Conservation (phyloP, 2,113 vertebrate genomes). For the Toxotes chatareus region DNA sequence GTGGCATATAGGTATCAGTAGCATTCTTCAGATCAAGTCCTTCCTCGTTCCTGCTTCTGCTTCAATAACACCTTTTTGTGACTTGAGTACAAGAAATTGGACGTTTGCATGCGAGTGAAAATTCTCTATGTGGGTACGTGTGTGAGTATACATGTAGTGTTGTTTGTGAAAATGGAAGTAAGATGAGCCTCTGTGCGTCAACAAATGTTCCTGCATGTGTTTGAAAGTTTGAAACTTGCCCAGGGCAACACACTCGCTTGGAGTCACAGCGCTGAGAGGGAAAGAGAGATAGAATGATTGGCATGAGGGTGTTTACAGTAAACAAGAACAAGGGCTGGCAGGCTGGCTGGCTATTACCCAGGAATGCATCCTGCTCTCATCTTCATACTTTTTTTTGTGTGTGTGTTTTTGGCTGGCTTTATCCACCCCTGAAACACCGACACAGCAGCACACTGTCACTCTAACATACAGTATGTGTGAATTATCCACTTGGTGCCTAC, state of each 20-base stretch:
- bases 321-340: conserved; percentile 71
- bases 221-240: conserved; percentile 54
- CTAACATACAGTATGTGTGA: conserved; percentile 22
- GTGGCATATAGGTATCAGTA: conserved; percentile 1
- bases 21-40: conserved; percentile 19
- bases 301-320: conserved; percentile 78
- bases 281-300: conserved; percentile 66
- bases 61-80: conserved; percentile 16
- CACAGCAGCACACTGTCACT: conserved; percentile 31
- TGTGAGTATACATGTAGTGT: neutral
- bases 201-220: conserved; percentile 50
- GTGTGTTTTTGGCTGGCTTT: conserved; percentile 10
- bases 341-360: conserved; percentile 67
- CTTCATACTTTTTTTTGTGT: conserved; percentile 23
- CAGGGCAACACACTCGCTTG: conserved; percentile 49
- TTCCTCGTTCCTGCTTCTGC: conserved; percentile 19
- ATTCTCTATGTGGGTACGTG: neutral
- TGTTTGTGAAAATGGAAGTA: conserved; percentile 36
- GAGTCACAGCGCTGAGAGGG: conserved; percentile 50
- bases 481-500: conserved; percentile 33
- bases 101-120: neutral
- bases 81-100: neutral
- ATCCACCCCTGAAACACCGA: conserved; percentile 28
- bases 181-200: conserved; percentile 13
- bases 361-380: conserved; percentile 74